These are phyloP conservation scores for Drosophila prolongata DNA, from an alignment of 2,888 invertebrate genomes.

Conservation along the genomic window DNA sequence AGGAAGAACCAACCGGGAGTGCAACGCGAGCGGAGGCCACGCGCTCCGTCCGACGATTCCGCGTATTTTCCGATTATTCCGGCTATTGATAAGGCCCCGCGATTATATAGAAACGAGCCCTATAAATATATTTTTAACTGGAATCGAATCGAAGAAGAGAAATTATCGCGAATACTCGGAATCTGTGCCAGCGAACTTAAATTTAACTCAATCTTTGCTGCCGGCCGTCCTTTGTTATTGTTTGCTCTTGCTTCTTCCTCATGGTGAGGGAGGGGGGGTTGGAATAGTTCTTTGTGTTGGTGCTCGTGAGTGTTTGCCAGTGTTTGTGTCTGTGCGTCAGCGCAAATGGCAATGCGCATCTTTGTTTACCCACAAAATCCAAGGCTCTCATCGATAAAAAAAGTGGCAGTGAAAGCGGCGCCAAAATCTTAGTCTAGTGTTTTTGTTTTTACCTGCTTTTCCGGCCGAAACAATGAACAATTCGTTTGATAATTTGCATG, in stretches of 20 bases:
- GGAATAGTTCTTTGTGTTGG: slow-evolving; percentile 52
- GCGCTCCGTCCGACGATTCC: slow-evolving; percentile 28
- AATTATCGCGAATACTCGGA: slow-evolving; percentile 4
- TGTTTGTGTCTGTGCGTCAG: slow-evolving; percentile 58
- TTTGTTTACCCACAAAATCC: slow-evolving; percentile 57
- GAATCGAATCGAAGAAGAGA: not conserved
- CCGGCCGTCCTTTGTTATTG: slow-evolving; percentile 63
- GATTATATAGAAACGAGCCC: slow-evolving; percentile 1
- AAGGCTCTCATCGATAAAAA: slow-evolving; percentile 12
- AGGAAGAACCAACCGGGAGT: slow-evolving; percentile 79
- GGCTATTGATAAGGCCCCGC: slow-evolving; percentile 38
- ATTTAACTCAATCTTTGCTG: not conserved
- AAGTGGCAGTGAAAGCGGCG: slow-evolving; percentile 60
- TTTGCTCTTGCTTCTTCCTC: slow-evolving; percentile 53
- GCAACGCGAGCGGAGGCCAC: slow-evolving; percentile 70
- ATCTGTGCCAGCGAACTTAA: slow-evolving; percentile 11
- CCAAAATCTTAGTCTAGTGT: slow-evolving; percentile 45
- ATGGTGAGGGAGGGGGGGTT: not conserved
- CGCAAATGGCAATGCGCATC: slow-evolving; percentile 72
- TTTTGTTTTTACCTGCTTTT: slow-evolving; percentile 5
- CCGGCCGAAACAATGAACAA: slow-evolving; percentile 64
- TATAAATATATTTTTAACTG: slow-evolving; percentile 1
- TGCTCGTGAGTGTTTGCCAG: slow-evolving; percentile 43
- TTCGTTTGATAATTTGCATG: slow-evolving; percentile 74
- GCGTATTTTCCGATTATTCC: slow-evolving; percentile 17